Conservation (phyloP, 2,113 vertebrate genomes). For the Mirza zaza region DNA sequence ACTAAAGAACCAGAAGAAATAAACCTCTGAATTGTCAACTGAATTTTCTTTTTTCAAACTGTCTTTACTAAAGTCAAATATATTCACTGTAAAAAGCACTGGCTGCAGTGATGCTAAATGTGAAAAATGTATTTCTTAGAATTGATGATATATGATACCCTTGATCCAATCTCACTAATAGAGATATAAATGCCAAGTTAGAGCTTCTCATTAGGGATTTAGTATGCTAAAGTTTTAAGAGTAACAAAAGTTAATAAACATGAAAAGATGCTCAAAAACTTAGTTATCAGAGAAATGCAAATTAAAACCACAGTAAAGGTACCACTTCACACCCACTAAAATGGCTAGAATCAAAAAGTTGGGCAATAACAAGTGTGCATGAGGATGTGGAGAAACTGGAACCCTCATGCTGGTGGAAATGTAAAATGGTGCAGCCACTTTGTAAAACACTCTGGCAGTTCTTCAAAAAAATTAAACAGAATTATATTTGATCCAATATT, state of each 20-base stretch:
- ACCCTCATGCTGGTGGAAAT: not conserved
- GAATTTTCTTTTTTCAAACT: slow-evolving; percentile 24
- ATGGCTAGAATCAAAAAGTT: not conserved
- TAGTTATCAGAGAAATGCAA: not conserved
- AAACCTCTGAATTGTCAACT: not conserved
- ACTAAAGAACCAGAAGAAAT: not conserved
- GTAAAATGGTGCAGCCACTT: not conserved
- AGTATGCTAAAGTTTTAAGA: not conserved
- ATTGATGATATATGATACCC: not conserved
- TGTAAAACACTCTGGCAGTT: not conserved
- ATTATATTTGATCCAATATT: not conserved
- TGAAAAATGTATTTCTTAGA: not conserved
- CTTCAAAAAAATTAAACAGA: not conserved
- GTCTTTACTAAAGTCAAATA: not conserved
- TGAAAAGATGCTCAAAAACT: not conserved
- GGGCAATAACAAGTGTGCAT: not conserved
- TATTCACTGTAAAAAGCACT: not conserved
- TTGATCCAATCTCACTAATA: not conserved
- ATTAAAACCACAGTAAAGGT: not conserved
- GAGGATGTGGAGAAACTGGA: not conserved
- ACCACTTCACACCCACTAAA: not conserved
- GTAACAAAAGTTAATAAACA: not conserved
- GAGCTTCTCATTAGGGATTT: not conserved
- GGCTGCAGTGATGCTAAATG: not conserved
- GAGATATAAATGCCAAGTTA: not conserved